Evolutionary conservation across 2,888 invertebrate genomes (phyloP).

Genomic region (Dasypogon diadema): DNA sequence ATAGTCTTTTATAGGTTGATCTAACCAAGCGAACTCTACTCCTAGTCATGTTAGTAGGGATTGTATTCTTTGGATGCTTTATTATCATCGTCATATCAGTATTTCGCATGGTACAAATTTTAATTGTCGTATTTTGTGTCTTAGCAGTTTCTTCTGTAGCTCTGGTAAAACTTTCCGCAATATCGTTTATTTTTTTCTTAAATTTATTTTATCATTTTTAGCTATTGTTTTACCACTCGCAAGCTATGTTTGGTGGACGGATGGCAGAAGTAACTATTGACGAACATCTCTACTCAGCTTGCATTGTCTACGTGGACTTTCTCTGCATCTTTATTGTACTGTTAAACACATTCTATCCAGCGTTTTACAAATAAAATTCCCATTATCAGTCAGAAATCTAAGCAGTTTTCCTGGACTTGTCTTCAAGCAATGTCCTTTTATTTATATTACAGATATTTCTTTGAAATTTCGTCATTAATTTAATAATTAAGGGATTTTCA

Average conservation of each 20-base stretch:
- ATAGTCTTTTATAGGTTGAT: not conserved
- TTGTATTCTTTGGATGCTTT: not conserved
- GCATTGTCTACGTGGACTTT: slow-evolving; percentile 36
- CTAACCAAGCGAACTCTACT: not conserved
- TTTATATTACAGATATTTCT: too few relatives aligned
- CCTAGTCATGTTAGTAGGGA: not conserved
- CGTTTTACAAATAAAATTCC: too few relatives aligned
- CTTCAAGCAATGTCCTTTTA: too few relatives aligned
- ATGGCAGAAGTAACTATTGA: not conserved
- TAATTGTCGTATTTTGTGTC: not conserved
- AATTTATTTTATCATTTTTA: not conserved
- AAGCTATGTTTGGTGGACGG: slow-evolving; percentile 21
- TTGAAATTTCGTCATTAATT: too few relatives aligned
- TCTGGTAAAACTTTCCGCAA: not conserved
- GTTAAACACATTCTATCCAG: not conserved
- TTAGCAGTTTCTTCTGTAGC: not conserved
- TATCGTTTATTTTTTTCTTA: too few relatives aligned
- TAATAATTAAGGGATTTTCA: too few relatives aligned
- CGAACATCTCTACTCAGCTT: slow-evolving; percentile 18
- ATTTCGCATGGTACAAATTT: not conserved
- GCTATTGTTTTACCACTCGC: slow-evolving; percentile 6
- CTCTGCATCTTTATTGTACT: not conserved
- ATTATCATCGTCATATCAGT: not conserved
- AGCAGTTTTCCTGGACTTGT: too few relatives aligned
- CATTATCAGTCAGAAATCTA: too few relatives aligned